Evolutionary conservation across 1,140 invertebrate species (phyloP).

Genomic region (Oppia nitens): DNA sequence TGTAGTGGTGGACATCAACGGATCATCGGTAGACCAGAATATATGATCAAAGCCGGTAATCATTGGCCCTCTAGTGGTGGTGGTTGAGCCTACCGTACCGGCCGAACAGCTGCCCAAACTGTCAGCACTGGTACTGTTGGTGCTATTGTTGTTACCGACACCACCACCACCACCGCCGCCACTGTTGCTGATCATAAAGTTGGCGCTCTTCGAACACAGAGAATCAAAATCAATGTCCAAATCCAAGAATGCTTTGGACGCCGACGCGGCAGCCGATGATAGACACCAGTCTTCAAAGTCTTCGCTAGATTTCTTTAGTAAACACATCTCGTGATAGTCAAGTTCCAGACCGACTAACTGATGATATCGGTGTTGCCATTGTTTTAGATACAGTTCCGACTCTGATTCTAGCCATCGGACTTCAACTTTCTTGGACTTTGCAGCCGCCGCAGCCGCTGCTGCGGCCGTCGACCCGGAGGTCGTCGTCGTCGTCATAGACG

Average conservation of each 20-base stretch:
- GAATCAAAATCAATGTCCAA: neutral
- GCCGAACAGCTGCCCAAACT: neutral
- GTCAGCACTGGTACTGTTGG: neutral
- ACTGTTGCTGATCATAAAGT: neutral
- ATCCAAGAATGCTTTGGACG: neutral
- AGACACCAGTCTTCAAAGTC: constrained; percentile 8
- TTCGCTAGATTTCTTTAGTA: neutral
- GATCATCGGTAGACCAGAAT: neutral
- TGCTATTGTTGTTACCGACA: neutral
- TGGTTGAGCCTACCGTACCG: neutral
- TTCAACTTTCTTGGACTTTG: constrained; percentile 8
- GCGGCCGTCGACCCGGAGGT: neutral
- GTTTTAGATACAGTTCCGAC: constrained; percentile 10
- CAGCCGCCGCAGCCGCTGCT: neutral
- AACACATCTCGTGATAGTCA: neutral
- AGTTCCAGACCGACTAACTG: constrained; percentile 9
- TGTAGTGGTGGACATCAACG: neutral
- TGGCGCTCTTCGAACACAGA: neutral
- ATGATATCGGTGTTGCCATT: constrained; percentile 10
- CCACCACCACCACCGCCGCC: neutral
- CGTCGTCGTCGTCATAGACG: too few species aligned
- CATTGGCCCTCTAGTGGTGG: neutral
- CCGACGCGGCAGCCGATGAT: neutral
- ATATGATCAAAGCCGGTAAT: neutral
- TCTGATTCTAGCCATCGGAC: constrained; percentile 6